Evolutionary conservation across 2,888 invertebrate genomes (phyloP).

Genomic region (Zaprionus lineosus): DNA sequence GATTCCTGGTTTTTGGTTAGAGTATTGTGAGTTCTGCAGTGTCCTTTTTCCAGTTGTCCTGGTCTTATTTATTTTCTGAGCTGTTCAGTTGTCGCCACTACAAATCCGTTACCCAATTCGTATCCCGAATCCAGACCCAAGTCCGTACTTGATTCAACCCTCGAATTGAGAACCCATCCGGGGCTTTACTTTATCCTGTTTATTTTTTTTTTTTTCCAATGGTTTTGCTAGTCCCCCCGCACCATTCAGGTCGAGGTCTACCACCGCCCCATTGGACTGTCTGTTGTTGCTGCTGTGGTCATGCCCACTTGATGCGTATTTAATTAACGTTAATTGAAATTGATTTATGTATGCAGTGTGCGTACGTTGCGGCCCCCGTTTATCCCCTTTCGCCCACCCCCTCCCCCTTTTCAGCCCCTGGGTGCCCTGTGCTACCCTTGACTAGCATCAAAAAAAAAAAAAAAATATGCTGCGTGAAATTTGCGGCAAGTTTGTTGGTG

Average conservation of each 20-base stretch:
- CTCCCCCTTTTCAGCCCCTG: not conserved
- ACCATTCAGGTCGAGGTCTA: too few species aligned
- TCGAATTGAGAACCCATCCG: conserved; percentile 36
- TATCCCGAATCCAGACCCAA: not conserved
- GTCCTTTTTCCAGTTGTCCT: not conserved
- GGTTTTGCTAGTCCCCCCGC: conserved; percentile 9
- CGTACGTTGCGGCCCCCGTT: conserved; percentile 38
- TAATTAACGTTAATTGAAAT: conserved; percentile 82
- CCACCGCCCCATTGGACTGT: not conserved
- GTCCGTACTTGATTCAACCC: conserved; percentile 36
- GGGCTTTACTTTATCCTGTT: conserved; percentile 3
- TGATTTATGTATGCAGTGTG: conserved; percentile 78
- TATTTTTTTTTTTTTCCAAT: conserved; percentile 15
- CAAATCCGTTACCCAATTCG: conserved; percentile 1
- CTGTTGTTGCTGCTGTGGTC: conserved; percentile 67
- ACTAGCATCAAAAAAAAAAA: not conserved
- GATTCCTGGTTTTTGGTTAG: too few species aligned
- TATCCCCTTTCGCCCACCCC: not conserved
- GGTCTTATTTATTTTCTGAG: not conserved
- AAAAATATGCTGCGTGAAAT: conserved; percentile 56
- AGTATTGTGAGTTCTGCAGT: too few species aligned
- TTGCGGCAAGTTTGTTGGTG: conserved; percentile 56
- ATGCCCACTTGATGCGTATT: conserved; percentile 80
- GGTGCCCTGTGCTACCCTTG: not conserved
- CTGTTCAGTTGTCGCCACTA: not conserved